Evolutionary conservation across 2,113 vertebrate species (phyloP), one percentile per base, ranked within the genome.

Genomic region (Malurus melanocephalus): DNA sequence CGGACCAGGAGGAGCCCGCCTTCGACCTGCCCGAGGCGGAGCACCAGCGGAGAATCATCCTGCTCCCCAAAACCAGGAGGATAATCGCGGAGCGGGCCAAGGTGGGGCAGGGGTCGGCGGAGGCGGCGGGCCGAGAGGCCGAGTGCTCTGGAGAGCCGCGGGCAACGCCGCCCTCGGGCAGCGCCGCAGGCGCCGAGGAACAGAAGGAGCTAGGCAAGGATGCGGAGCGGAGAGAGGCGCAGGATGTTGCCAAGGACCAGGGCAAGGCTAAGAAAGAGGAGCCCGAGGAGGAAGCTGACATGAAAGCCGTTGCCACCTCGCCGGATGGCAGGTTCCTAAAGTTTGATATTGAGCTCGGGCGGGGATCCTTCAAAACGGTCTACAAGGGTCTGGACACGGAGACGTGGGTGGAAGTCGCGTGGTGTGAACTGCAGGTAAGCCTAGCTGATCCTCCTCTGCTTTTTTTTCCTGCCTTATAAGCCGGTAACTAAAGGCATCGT

Each of bases 381-480:
- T 99, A 99, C 87, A 99, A 99, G 91, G 99, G 99, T 16, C 97
- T 99, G 80, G 99, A 99, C 97, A 99, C 99, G 0, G 99, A 99
- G 80, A 99, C 99, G 20, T 99, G 99, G 99, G 99, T 99, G 59
- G 99, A 99, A 80, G 99, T 99, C 33, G 99, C 99, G 3, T 99
- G 99, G 99, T 99, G 99, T 89, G 99, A 99, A 91, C 98, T 99
- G 33, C 99, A 99, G 99, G 99, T 99, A 97, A 98, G 98, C 53
- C 7, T 8, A 66, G 45, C 61, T 35, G 15, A 86, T 87, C 86
- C 32, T 64, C 24, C 12, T 6, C 32, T n/a, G 51, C 2, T 24
- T 60, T 61, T 40, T 60, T 48, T 40, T 14, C 22, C n/a, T 42
- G 79, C 57, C 46, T 40, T 56, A 55, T 80, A 60, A 82, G 78